Evolutionary conservation across 2,797 vertebrate species (phyloP), one percentile per base, ranked within the genome.

Genomic region (Pseudotriccus pelzelni): DNA sequence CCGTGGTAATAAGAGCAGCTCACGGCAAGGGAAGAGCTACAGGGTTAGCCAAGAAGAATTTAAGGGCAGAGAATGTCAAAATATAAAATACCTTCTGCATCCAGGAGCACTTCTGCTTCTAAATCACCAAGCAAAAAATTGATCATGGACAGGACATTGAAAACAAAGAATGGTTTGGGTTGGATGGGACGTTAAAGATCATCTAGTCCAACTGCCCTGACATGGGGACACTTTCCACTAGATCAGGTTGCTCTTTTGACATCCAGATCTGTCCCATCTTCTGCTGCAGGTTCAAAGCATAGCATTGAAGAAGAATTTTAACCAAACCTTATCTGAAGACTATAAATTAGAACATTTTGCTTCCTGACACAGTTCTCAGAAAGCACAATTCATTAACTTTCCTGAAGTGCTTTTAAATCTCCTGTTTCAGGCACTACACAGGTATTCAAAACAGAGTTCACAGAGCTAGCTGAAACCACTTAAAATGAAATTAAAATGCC

Each of bases 321-420:
- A 90, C 63, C 55, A 86, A 87, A 70, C 22, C 30, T 49, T 91
- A 49, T 93, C 79, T 90, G 87, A 91, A 76, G 70, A 84, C 69
- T 24, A 87, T 66, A 93, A 85, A 70, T 96, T 72, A 46, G 47
- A 89, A 66, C 55, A 63, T 36, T 86, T 52, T 43, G 5, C 64
- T 91, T 92, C 81, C 53, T 88, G 90, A 78, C 84, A 85, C 13
- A 69, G 82, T 89, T 92, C 69, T 86, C 85, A 88, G 91, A 66
- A 84, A 91, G 91, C 9, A 13, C 49, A 90, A 81, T 86, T 95
- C 94, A 94, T 95, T 94, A 93, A 63, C 73, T 88, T 74, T 76
- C 63, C 77, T 91, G 76, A 95, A 96, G 91, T 91, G 91, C 69
- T 95, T 96, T 94, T 93, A 88, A 87, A 87, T 76, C 83, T 93